A percentile compares a stretch with the other conserved stretches of the same genome.
phyloP scores from a whole-genome alignment of 2,888 invertebrate species.

The Scaptodrosophila latifasciaeformis region DNA sequence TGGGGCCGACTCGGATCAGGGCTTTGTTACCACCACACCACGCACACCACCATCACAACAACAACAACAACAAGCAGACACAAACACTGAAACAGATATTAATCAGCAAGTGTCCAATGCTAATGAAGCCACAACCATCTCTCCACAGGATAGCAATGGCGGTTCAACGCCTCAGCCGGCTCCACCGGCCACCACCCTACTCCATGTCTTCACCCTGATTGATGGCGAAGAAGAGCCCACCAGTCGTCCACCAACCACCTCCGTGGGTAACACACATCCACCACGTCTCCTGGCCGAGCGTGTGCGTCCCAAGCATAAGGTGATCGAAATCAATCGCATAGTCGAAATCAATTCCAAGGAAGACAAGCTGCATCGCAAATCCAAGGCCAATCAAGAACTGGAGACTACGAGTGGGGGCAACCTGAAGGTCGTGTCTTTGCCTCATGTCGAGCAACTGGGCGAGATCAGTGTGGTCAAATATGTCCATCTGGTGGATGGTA shows the following conservation, averaged over 20 bases:
- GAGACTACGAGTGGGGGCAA: slow-evolving; percentile 77
- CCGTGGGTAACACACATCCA: slow-evolving; percentile 2
- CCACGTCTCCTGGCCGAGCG: slow-evolving; percentile 32
- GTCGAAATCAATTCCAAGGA: slow-evolving; percentile 82
- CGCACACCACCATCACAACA: slow-evolving; percentile 42
- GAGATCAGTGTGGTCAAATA: slow-evolving; percentile 82
- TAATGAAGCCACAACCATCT: slow-evolving; percentile 67
- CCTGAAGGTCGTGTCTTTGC: slow-evolving; percentile 78
- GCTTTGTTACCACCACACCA: slow-evolving; percentile 65
- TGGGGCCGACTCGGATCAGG: slow-evolving; percentile 34
- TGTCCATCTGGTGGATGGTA: slow-evolving; percentile 79
- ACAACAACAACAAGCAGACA: slow-evolving; percentile 35
- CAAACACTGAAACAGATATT: slow-evolving; percentile 36
- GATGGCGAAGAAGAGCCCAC: slow-evolving; percentile 56
- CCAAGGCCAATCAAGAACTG: slow-evolving; percentile 75
- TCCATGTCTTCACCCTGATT: slow-evolving; percentile 76
- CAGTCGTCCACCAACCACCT: slow-evolving; percentile 29
- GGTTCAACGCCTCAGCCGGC: slow-evolving; percentile 40
- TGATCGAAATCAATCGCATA: slow-evolving; percentile 82
- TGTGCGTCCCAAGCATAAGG: slow-evolving; percentile 75
- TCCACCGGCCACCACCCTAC: slow-evolving; percentile 72
- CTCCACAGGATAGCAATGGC: slow-evolving; percentile 61
- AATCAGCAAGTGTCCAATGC: slow-evolving; percentile 44
- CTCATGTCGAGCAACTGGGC: slow-evolving; percentile 81
- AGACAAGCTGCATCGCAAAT: slow-evolving; percentile 78